Evolutionary conservation across 2,888 invertebrate species (phyloP), one percentile per base, ranked within the genome.

Genomic region (Cetonia aurata): DNA sequence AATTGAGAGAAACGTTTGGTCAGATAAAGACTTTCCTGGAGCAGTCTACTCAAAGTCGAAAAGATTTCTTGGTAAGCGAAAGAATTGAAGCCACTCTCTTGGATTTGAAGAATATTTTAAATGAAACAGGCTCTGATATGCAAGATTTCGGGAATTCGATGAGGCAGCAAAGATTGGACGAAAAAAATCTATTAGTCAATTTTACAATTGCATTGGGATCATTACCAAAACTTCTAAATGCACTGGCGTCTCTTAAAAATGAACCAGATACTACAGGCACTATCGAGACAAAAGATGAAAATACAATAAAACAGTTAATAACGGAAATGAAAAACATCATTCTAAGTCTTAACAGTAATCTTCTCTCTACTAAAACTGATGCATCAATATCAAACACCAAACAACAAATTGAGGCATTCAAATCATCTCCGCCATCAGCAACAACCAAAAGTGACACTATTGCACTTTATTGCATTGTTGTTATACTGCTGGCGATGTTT

Each of bases 391-490:
- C 56, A 31, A 10, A 46, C 25, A n/a, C n/a, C n/a, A n/a, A n/a
- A n/a, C n/a, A n/a, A n/a, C n/a, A n/a, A n/a, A n/a, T n/a, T n/a
- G 46, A 60, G 10, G 60, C 46, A 31, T 13, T 25, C n/a, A 4
- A 60, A 31, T 9, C 46, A 19, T 60, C 9, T 10, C n/a, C n/a
- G 13, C n/a, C 37, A n/a, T 56, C 33, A 1, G 31, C 8, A 1
- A 13, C 25, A 0, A 44, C 12, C 13, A 25, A 6, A n/a, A 25
- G 25, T 42, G 59, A 59, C 12, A 59, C 44, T 25, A 44, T 25
- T 17, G 59, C 59, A 42, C 19, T 59, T 12, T 59, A 59, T 6
- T 59, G 59, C 19, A 59, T 59, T 44, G 17, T 44, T 42, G 59
- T 59, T 44, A 41, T 13, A 15, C n/a, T 44, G 25, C 19, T 59